phyloP scores from a whole-genome alignment of 92 coral and sea anemone genomes.

The Epizoanthus fatuus region DNA sequence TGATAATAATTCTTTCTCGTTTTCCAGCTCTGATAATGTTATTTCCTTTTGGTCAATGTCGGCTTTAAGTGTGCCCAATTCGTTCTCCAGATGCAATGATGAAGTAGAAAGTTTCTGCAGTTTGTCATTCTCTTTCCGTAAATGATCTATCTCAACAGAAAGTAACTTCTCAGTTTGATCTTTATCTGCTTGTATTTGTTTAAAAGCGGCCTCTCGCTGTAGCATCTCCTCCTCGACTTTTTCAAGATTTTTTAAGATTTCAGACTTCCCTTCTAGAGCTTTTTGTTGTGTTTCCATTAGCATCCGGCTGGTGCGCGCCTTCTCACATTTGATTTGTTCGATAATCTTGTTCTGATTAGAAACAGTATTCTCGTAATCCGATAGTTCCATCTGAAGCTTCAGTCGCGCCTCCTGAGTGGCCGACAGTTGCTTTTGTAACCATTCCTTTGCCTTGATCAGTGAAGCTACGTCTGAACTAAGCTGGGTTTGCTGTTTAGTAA shows the following conservation, averaged over 20 bases:
- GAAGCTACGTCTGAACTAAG: constrained; percentile 75
- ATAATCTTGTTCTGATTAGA: constrained; percentile 69
- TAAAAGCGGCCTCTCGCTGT: constrained; percentile 67
- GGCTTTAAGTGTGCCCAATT: constrained; percentile 64
- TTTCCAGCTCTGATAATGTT: constrained; percentile 41
- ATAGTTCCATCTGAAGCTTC: constrained; percentile 79
- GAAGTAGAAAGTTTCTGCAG: constrained; percentile 56
- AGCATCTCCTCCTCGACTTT: constrained; percentile 75
- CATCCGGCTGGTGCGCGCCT: constrained; percentile 77
- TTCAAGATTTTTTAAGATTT: constrained; percentile 83
- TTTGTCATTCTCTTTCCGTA: constrained; percentile 68
- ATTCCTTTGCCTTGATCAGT: constrained; percentile 74
- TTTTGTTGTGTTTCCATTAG: constrained; percentile 84
- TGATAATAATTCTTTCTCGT: constrained; percentile 69
- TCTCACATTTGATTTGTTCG: constrained; percentile 78
- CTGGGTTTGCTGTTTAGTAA: constrained; percentile 55
- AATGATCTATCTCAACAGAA: constrained; percentile 61
- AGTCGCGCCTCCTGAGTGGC: constrained; percentile 78
- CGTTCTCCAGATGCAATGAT: constrained; percentile 66
- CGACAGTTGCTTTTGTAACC: constrained; percentile 81
- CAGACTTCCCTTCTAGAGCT: constrained; percentile 83
- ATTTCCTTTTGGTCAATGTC: constrained; percentile 62
- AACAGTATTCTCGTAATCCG: constrained; percentile 68
- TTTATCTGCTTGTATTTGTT: constrained; percentile 73
- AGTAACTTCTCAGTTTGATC: constrained; percentile 63